Percentiles rank a stretch among this genome's conserved stretches.
Conservation (phyloP, 37 sponge, comb jelly and placozoan species). For the Beroe forskalii region DNA sequence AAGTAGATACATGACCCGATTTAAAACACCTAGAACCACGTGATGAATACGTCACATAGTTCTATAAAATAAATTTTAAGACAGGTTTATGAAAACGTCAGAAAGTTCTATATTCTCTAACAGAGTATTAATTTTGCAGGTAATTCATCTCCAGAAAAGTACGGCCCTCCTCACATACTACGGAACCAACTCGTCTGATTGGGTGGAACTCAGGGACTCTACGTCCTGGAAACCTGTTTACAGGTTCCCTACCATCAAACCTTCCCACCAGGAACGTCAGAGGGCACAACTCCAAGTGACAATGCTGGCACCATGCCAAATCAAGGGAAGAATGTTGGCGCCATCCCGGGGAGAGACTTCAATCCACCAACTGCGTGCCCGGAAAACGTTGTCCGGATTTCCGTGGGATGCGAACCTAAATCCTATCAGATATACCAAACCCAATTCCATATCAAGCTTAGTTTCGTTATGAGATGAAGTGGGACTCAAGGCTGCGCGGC, state of each 20-base stretch:
- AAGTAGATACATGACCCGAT: too few species aligned
- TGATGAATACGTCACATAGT: too few species aligned
- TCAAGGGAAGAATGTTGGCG: too few species aligned
- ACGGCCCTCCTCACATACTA: conserved; percentile 5
- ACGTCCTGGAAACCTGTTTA: background rate
- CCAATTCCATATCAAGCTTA: conserved; percentile 23
- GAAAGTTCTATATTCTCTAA: too few species aligned
- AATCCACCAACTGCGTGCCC: background rate
- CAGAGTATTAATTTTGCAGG: too few species aligned
- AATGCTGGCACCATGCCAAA: too few species aligned
- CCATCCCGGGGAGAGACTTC: background rate
- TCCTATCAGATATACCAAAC: background rate
- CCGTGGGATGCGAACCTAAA: conserved; percentile 21
- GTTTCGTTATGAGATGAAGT: background rate
- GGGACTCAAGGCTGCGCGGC: too few species aligned
- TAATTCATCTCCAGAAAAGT: background rate
- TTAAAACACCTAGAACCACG: too few species aligned
- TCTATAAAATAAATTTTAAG: too few species aligned
- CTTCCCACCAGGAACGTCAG: too few species aligned
- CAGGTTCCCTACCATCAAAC: background rate
- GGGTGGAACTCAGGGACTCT: background rate
- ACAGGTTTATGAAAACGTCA: too few species aligned
- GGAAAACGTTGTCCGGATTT: background rate
- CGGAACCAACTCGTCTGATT: background rate
- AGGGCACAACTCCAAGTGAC: too few species aligned